Percentiles rank a stretch among this genome's conserved stretches.
Evolutionary conservation across 2,888 invertebrate genomes (phyloP).

Genomic region (Cheilosia variabilis): DNA sequence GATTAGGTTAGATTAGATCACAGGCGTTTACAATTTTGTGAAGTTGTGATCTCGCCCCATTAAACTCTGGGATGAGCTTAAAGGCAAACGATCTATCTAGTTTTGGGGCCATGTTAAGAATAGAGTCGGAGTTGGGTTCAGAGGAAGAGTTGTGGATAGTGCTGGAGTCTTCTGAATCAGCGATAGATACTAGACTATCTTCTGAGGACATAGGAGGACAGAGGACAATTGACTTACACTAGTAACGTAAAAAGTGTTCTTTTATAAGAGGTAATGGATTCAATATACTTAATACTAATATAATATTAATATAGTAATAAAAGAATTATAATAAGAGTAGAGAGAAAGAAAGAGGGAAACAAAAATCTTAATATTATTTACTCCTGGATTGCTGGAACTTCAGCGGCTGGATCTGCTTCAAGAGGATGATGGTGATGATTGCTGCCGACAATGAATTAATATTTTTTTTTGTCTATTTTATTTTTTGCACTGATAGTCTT

Average conservation of each 20-base stretch:
- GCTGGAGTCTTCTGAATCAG: not conserved
- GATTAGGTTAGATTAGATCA: no score
- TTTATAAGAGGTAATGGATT: not conserved
- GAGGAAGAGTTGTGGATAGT: not conserved
- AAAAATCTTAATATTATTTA: not conserved
- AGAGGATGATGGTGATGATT: not conserved
- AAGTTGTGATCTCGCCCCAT: not conserved
- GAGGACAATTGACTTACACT: not conserved
- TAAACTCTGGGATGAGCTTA: not conserved
- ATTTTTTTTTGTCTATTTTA: not conserved
- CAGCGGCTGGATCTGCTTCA: not conserved
- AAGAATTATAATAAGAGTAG: not conserved
- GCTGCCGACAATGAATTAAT: no score
- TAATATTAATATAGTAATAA: not conserved
- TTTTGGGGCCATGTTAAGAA: not conserved
- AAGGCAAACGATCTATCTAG: not conserved
- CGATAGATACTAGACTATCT: not conserved
- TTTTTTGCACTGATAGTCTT: not conserved
- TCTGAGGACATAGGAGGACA: not conserved
- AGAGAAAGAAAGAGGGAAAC: not conserved
- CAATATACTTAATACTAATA: constrained; percentile 1
- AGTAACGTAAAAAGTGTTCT: not conserved
- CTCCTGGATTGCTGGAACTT: constrained; percentile 1
- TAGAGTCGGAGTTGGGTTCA: not conserved
- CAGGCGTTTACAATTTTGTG: no score